Evolutionary conservation across 2,888 invertebrate species (phyloP), one percentile per base, ranked within the genome.

Genomic region (Augochlorella aurata): DNA sequence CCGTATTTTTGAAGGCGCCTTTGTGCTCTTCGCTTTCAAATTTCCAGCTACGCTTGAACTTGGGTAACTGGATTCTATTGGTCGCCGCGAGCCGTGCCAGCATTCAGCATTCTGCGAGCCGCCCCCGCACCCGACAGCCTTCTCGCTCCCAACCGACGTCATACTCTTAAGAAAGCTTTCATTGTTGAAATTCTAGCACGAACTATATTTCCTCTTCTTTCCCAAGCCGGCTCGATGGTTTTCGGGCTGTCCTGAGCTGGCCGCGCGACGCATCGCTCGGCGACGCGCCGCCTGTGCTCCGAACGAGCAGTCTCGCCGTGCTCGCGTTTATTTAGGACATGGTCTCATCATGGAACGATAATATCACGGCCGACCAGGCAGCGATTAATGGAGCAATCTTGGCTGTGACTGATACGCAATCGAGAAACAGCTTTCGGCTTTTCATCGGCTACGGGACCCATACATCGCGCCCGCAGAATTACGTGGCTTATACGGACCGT

Each of bases 341-440:
- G 72, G 74, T 68, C 84, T 82, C 79, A 76, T 85, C 85, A 69
- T 73, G 79, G 81, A 81, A 84, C 76, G 83, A 84, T 84, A 85
- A 87, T 86, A 86, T 82, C 82, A 81, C 70, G 77, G 73, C 63
- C 67, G 73, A 74, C 77, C 47, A 21, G 68, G 73, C 58, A 72
- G 75, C 83, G 88, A 88, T 86, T 88, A 88, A 88, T 82, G 85
- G 77, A 77, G 86, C 83, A 88, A 85, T 88, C 88, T 83, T 74
- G 75, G 65, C 69, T 65, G 66, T 77, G 84, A 83, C 83, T 74
- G 82, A 81, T 67, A 82, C 84, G 84, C 82, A 84, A 87, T 87
- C 82, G 72, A 67, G 82, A 58, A 82, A 77, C 87, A 82, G 85
- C 83, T 84, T 80, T 70, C 77, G 58, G 70, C 71, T 79, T 88